These are phyloP conservation scores for Marasmarcha lunaedactyla DNA, from an alignment of 2,888 invertebrate genomes.

Conservation along the genomic window DNA sequence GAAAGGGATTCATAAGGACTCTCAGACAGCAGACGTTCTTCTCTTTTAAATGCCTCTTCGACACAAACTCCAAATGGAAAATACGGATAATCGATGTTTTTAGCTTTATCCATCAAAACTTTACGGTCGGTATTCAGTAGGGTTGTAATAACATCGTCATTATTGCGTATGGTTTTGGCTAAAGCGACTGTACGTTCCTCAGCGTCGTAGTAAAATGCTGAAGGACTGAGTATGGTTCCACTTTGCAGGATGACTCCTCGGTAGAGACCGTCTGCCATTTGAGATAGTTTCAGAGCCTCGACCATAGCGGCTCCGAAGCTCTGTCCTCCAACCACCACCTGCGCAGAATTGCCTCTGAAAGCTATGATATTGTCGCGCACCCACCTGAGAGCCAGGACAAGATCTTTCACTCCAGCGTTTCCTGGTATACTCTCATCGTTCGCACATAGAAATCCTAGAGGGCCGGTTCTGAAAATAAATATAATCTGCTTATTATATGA, in stretches of 20 bases:
- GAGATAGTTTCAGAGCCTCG: conserved; percentile 36
- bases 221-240: conserved; percentile 46
- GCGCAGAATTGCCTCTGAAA: conserved; percentile 46
- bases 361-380: conserved; percentile 52
- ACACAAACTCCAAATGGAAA: conserved; percentile 47
- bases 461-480: conserved; percentile 33
- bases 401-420: conserved; percentile 50
- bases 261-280: conserved; percentile 34
- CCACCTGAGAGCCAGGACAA: conserved; percentile 47
- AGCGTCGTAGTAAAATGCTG: conserved; percentile 51
- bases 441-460: conserved; percentile 44
- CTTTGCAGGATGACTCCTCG: conserved; percentile 54
- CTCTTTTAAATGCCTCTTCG: conserved; percentile 35
- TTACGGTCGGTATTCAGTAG: conserved; percentile 17
- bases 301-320: conserved; percentile 51
- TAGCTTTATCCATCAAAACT: conserved; percentile 28
- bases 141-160: conserved; percentile 15
- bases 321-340: conserved; percentile 45
- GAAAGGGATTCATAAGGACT: conserved; percentile 34
- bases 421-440: conserved; percentile 42
- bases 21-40: conserved; percentile 37
- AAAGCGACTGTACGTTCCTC: conserved; percentile 30
- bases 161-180: conserved; percentile 18
- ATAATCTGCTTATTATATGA: no score
- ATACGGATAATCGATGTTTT: conserved; percentile 34